These are phyloP conservation scores for Vimba vimba DNA, from an alignment of 2,113 vertebrate genomes.

Conservation along the genomic window DNA sequence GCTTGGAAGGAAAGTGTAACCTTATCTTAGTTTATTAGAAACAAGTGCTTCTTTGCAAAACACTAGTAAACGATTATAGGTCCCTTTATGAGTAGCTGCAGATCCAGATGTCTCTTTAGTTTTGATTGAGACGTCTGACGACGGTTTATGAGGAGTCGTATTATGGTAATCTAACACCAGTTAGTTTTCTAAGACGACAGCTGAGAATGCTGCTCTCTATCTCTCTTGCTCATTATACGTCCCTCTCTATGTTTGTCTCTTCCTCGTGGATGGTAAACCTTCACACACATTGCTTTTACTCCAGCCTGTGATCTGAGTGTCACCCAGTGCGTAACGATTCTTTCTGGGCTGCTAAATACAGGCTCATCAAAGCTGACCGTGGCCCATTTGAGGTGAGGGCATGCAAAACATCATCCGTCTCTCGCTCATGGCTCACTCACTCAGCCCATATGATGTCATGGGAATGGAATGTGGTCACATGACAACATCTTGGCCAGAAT, in stretches of 20 bases:
- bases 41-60: slow-evolving; percentile 14
- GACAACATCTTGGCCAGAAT: slow-evolving; percentile 38
- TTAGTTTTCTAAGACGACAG: slow-evolving; percentile 41
- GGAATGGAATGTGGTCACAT: slow-evolving; percentile 65
- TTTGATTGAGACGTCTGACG: slow-evolving; percentile 33
- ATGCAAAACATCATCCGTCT: slow-evolving; percentile 58
- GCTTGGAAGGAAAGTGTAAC: not conserved
- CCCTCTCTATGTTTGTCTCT: slow-evolving; percentile 16
- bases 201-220: slow-evolving; percentile 39
- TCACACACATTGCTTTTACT: slow-evolving; percentile 18
- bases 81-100: not conserved
- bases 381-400: slow-evolving; percentile 66
- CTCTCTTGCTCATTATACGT: not conserved
- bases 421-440: slow-evolving; percentile 46
- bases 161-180: slow-evolving; percentile 42
- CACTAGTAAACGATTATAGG: not conserved
- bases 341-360: slow-evolving; percentile 61
- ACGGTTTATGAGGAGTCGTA: slow-evolving; percentile 37
- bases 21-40: slow-evolving; percentile 14
- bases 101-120: slow-evolving; percentile 14
- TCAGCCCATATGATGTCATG: slow-evolving; percentile 66
- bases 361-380: slow-evolving; percentile 63
- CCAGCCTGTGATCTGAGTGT: slow-evolving; percentile 56
- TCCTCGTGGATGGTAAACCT: not conserved
- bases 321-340: slow-evolving; percentile 56